A percentile compares a stretch with the other conserved stretches of the same genome.
These are phyloP conservation scores for Aethes cnicana DNA, from an alignment of 2,888 invertebrate genomes.

Conservation along the genomic window DNA sequence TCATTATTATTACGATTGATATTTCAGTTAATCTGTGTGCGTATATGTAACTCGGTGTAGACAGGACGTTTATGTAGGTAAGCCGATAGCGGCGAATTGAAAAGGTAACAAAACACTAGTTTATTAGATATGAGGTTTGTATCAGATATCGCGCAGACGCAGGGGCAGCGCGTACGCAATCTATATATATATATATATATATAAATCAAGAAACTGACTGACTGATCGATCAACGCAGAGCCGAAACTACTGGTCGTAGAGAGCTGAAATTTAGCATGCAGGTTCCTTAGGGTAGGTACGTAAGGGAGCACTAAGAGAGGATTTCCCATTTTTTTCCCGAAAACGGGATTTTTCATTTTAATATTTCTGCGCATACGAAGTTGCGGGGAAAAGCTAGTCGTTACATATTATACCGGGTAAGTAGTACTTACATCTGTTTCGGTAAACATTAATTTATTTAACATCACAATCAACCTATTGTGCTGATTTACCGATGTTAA, in stretches of 20 bases:
- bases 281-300: no score
- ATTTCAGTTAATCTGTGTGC: constrained; percentile 29
- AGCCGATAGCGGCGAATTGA: constrained; percentile 73
- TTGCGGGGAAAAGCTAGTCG: no score
- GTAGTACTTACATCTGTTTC: constrained; percentile 19
- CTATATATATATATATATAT: constrained; percentile 31
- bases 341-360: no score
- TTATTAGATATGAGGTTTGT: constrained; percentile 75
- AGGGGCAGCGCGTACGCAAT: constrained; percentile 47
- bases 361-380: no score
- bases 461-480: constrained; percentile 10
- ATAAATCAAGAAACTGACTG: no score
- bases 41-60: constrained; percentile 58
- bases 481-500: constrained; percentile 1
- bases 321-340: no score
- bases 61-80: constrained; percentile 57
- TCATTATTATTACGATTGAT: constrained; percentile 32
- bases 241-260: no score
- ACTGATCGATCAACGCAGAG: no score
- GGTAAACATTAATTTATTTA: constrained; percentile 15
- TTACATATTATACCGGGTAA: neutral
- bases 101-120: constrained; percentile 75
- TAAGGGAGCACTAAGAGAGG: no score
- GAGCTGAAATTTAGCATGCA: neutral
- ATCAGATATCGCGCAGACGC: constrained; percentile 63